Conservation (phyloP, 2,888 invertebrate species). For the Sclerodermus sp. region DNA sequence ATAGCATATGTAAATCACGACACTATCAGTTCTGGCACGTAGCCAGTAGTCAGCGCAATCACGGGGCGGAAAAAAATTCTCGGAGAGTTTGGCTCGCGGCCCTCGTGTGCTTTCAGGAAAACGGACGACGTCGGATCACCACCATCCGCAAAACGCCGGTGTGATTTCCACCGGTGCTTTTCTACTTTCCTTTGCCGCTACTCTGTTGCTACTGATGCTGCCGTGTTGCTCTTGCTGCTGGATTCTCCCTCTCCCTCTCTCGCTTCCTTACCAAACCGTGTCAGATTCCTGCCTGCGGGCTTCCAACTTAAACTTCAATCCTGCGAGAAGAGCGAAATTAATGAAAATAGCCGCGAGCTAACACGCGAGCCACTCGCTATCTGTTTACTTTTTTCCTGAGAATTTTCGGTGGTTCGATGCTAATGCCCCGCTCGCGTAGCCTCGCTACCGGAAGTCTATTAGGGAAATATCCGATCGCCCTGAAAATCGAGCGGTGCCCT, state of each 20-base stretch:
- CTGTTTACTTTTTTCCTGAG: too few species aligned
- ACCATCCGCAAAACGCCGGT: background rate
- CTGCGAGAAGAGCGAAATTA: background rate
- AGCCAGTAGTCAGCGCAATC: slow-evolving; percentile 25
- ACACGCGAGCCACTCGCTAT: background rate
- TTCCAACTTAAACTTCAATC: background rate
- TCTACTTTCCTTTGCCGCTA: background rate
- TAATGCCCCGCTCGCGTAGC: too few species aligned
- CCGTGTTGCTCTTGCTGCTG: too few species aligned
- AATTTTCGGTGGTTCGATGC: too few species aligned
- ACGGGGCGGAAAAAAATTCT: slow-evolving; percentile 16
- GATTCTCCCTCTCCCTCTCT: background rate
- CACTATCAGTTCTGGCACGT: slow-evolving; percentile 22
- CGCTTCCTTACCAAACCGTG: too few species aligned
- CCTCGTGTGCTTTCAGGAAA: background rate
- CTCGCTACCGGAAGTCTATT: too few species aligned
- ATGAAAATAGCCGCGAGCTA: background rate
- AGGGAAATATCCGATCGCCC: too few species aligned
- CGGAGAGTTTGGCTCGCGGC: slow-evolving; percentile 17
- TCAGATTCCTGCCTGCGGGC: background rate
- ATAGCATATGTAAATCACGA: slow-evolving; percentile 23
- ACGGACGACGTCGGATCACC: background rate
- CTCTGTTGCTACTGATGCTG: too few species aligned
- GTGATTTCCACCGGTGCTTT: background rate
- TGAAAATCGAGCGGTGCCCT: too few species aligned